A percentile compares a stretch with the other conserved stretches of the same genome.
Conservation (phyloP, 2,888 invertebrate genomes). For the Plusia festucae region DNA sequence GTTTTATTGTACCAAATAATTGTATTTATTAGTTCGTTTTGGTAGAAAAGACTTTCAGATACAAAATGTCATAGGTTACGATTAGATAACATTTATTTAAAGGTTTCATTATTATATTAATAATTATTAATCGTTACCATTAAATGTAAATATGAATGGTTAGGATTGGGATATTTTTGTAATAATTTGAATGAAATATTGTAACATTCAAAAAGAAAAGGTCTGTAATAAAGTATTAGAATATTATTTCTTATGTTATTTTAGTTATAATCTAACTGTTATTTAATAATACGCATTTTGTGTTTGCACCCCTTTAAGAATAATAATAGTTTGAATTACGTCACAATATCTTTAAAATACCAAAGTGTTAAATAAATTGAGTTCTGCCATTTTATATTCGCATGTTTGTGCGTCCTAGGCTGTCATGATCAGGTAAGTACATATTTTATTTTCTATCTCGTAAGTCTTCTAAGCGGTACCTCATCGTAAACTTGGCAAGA, state of each 20-base stretch:
- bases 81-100: constrained; percentile 78
- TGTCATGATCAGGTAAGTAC: constrained; percentile 49
- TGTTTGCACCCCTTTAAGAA: constrained; percentile 30
- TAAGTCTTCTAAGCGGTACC: not conserved
- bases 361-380: not conserved
- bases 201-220: constrained; percentile 71
- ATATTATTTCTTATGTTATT: constrained; percentile 64
- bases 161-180: constrained; percentile 75
- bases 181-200: constrained; percentile 69
- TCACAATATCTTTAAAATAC: constrained; percentile 36
- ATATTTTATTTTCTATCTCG: constrained; percentile 5
- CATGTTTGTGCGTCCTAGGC: constrained; percentile 6
- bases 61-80: constrained; percentile 84
- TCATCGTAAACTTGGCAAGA: no score
- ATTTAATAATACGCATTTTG: constrained; percentile 4
- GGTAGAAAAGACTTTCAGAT: constrained; percentile 82
- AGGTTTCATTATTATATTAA: constrained; percentile 72
- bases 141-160: constrained; percentile 74
- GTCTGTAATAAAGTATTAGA: constrained; percentile 85
- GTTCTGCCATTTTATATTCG: constrained; percentile 6
- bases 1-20: constrained; percentile 87
- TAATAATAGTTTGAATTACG: constrained; percentile 12
- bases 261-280: constrained; percentile 47
- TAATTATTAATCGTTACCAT: constrained; percentile 82
- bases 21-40: constrained; percentile 86